Evolutionary conservation across 2,888 invertebrate genomes (phyloP).

Genomic region (Sialis fuliginosa): DNA sequence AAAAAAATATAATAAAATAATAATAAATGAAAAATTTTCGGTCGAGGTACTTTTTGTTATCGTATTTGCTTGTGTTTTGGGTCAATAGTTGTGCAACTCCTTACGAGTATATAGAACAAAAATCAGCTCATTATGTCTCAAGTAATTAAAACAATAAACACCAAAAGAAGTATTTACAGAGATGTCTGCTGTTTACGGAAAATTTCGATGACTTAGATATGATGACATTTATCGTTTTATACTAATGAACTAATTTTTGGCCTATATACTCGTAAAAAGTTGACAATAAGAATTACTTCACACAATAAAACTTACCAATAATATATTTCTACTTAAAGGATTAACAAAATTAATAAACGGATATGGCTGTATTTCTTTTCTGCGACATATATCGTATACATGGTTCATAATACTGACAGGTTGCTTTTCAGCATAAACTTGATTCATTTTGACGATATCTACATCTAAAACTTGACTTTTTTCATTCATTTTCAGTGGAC

Average conservation of each 20-base stretch:
- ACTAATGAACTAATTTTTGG: too few relatives aligned
- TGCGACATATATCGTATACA: conserved; percentile 43
- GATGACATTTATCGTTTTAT: too few relatives aligned
- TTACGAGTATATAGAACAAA: too few relatives aligned
- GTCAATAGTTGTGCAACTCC: too few relatives aligned
- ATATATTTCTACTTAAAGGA: conserved; percentile 47
- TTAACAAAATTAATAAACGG: conserved; percentile 62
- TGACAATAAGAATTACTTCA: conserved; percentile 1
- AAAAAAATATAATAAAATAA: not conserved
- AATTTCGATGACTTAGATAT: too few relatives aligned
- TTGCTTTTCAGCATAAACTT: conserved; percentile 39
- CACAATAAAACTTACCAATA: conserved; percentile 40
- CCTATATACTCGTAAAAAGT: too few relatives aligned
- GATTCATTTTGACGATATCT: conserved; percentile 36
- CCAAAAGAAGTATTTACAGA: too few relatives aligned
- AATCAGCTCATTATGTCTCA: too few relatives aligned
- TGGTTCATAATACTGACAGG: conserved; percentile 59
- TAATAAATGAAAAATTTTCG: not conserved
- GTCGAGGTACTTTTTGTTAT: too few relatives aligned
- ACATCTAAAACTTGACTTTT: conserved; percentile 35
- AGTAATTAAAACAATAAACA: too few relatives aligned
- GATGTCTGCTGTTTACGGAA: too few relatives aligned
- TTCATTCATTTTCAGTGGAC: conserved; percentile 19
- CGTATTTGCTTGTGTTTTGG: too few relatives aligned
- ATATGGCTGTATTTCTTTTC: conserved; percentile 36